Conservation (phyloP, 2,797 vertebrate species). For the Syncerus caffer region DNA sequence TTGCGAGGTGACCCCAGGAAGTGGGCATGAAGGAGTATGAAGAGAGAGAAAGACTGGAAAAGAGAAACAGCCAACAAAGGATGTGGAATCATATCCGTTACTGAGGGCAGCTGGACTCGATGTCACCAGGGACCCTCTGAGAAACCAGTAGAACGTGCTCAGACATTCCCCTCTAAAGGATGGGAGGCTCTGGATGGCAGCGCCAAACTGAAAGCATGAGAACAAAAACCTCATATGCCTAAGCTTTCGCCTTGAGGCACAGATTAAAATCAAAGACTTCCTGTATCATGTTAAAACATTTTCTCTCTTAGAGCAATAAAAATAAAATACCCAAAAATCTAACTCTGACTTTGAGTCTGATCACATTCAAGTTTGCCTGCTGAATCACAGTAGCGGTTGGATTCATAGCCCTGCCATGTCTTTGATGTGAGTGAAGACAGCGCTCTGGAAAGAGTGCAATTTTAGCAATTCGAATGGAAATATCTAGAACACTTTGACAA, state of each 20-base stretch:
- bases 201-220: neutral
- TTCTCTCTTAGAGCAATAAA: neutral
- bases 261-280: conserved; percentile 39
- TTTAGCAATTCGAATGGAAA: neutral
- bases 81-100: neutral
- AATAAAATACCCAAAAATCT: conserved; percentile 33
- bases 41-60: neutral
- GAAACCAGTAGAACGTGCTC: neutral
- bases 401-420: neutral
- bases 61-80: neutral
- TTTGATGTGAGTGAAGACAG: conserved; percentile 15
- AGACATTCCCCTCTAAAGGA: neutral
- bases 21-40: neutral
- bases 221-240: neutral
- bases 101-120: neutral
- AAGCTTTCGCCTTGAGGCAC: neutral
- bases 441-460: neutral
- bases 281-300: neutral
- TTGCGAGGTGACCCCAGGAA: neutral
- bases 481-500: neutral
- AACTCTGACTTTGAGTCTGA: conserved; percentile 24
- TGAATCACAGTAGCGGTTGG: neutral
- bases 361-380: neutral
- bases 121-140: neutral
- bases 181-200: neutral